Evolutionary conservation across 2,888 invertebrate species (phyloP), one percentile per base, ranked within the genome.

Genomic region (Drosophila leonis): DNA sequence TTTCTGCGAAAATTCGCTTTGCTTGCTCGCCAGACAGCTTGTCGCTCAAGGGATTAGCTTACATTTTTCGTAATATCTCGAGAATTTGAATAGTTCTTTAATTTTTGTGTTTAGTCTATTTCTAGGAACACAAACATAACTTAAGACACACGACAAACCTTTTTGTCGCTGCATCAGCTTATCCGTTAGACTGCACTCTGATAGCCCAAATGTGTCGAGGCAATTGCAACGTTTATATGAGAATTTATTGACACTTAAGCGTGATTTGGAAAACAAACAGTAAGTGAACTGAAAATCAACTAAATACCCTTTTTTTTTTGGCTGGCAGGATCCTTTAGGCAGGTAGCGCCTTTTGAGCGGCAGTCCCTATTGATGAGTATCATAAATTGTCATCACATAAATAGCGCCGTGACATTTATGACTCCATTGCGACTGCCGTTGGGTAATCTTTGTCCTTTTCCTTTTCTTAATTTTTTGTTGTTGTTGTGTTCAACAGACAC

Each of bases 371-470:
- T 75, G 75, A 77, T 75, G 74, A 46, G 86, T 91, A 90, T 90
- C 90, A 91, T 82, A 88, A 91, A 82, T 68, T 72, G 90, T 90
- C 91, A 90, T 90, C 90, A 68, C 90, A 90, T 90, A 90, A 90
- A 90, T 90, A 90, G 80, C 81, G 76, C 62, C 56, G 72, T 90
- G 90, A 90, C 90, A 90, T 91, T 91, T 90, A 90, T 90, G 90
- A 91, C 81, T 90, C 90, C 68, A 77, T 86, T 86, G 64, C 76
- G 66, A 57, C 69, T 78, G 82, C 74, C 68, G 65, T 68, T 61
- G 51, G 80, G 65, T 60, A 79, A 84, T 71, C 83, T 49, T 59
- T 72, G 75, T 75, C 72, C 78, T 61, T 66, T 73, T 72, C 68
- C 44, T 33, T 42, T 15, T 42, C 13, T n/a, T n/a, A 4, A 2